Percentiles rank a stretch among this genome's conserved stretches.
Evolutionary conservation across 2,888 invertebrate genomes (phyloP).

Genomic region (Drosophila anceps): DNA sequence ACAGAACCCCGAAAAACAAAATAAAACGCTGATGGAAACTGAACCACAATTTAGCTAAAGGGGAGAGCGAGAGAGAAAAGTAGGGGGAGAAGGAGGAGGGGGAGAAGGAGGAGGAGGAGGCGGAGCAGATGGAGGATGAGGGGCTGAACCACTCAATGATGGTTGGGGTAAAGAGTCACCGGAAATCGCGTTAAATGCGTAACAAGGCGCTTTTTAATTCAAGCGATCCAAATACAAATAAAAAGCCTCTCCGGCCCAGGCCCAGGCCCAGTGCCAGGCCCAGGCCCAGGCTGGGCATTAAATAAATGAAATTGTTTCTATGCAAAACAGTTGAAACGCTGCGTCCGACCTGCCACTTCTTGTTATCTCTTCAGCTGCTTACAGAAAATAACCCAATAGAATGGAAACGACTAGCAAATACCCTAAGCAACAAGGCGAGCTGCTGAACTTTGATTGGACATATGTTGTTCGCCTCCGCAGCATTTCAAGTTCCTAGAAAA

Average conservation of each 20-base stretch:
- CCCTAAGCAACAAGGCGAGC: background rate
- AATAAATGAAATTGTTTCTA: slow-evolving; percentile 76
- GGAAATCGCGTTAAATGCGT: slow-evolving; percentile 79
- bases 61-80: too few relatives aligned
- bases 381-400: slow-evolving; percentile 1
- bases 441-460: background rate
- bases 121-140: too few relatives aligned
- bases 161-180: slow-evolving; percentile 43
- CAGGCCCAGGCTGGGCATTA: slow-evolving; percentile 41
- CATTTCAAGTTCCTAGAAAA: too few relatives aligned
- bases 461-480: too few relatives aligned
- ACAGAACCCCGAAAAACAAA: slow-evolving; percentile 13
- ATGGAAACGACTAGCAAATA: background rate
- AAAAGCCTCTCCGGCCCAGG: slow-evolving; percentile 34
- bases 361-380: slow-evolving; percentile 48
- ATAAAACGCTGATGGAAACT: slow-evolving; percentile 29
- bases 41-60: slow-evolving; percentile 12
- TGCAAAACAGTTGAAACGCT: slow-evolving; percentile 69
- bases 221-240: slow-evolving; percentile 71
- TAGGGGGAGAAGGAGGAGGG: background rate
- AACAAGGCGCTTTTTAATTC: slow-evolving; percentile 78
- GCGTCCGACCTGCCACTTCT: slow-evolving; percentile 46
- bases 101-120: background rate
- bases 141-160: background rate
- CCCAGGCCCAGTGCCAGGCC: background rate